Evolutionary conservation across 37 sponge, comb jelly and placozoan species (phyloP).

Genomic region (Eunapius fragilis): DNA sequence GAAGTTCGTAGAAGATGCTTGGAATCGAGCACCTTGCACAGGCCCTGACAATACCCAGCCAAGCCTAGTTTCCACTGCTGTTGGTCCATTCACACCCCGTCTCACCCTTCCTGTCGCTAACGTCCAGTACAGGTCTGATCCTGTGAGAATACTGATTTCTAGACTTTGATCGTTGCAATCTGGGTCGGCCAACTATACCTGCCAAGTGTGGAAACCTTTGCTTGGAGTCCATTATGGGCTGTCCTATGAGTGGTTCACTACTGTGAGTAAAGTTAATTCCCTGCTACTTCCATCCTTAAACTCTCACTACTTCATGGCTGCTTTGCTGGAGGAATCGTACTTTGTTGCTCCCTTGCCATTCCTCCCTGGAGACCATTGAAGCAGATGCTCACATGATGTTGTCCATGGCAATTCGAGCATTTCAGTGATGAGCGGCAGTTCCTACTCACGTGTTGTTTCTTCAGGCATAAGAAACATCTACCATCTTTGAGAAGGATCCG

Average conservation of each 20-base stretch:
- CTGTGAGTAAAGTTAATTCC: neutral
- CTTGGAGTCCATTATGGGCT: neutral
- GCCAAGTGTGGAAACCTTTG: constrained; percentile 10
- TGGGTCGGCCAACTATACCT: no score
- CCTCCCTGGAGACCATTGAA: no score
- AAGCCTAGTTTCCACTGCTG: constrained; percentile 12
- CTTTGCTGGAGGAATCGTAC: no score
- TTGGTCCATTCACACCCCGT: constrained; percentile 6
- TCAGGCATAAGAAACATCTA: constrained; percentile 1
- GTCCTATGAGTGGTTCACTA: constrained; percentile 12
- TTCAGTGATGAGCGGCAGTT: constrained; percentile 12
- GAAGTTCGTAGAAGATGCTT: neutral
- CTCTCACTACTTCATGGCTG: neutral
- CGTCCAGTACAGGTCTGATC: constrained; percentile 1
- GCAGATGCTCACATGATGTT: constrained; percentile 28
- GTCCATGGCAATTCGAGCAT: constrained; percentile 10
- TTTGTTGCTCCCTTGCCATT: no score
- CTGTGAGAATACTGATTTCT: neutral
- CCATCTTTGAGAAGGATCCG: constrained; percentile 10
- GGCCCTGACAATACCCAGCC: constrained; percentile 31
- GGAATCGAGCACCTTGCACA: neutral
- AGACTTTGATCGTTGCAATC: no score
- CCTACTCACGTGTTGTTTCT: neutral
- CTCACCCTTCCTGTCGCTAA: neutral
- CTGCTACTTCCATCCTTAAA: neutral